A percentile compares a stretch with the other conserved stretches of the same genome.
These are phyloP conservation scores for Maniola hyperantus DNA, from an alignment of 2,888 invertebrate species.

Conservation along the genomic window DNA sequence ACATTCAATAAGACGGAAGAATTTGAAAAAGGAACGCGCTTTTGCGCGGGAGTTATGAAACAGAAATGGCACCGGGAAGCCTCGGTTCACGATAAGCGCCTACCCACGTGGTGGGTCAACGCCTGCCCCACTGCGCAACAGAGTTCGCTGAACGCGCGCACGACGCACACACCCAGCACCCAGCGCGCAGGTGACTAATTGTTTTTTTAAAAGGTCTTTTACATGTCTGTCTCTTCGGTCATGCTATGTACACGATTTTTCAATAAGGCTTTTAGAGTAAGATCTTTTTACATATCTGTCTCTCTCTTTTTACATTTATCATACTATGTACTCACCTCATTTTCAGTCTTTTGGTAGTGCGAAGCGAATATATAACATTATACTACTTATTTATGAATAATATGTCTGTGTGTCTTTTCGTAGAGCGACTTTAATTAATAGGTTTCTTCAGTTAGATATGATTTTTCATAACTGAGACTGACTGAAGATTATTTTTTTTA, in stretches of 20 bases:
- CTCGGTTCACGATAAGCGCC: slow-evolving; percentile 53
- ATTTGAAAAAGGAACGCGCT: slow-evolving; percentile 38
- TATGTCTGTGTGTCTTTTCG: no score
- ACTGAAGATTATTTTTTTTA: no score
- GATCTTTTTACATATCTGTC: slow-evolving; percentile 32
- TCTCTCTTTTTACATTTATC: no score
- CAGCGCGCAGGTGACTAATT: slow-evolving; percentile 66
- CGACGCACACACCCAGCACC: slow-evolving; percentile 40
- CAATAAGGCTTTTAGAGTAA: slow-evolving; percentile 17
- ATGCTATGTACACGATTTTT: slow-evolving; percentile 3
- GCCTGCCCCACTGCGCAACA: slow-evolving; percentile 74
- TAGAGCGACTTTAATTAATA: no score
- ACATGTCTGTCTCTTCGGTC: slow-evolving; percentile 17
- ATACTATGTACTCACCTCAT: background rate
- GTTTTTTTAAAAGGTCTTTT: slow-evolving; percentile 45
- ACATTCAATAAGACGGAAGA: slow-evolving; percentile 1
- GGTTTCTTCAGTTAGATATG: no score
- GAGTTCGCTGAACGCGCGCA: slow-evolving; percentile 68
- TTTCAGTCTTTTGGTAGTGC: background rate
- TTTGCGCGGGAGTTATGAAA: slow-evolving; percentile 45
- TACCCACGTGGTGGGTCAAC: slow-evolving; percentile 79
- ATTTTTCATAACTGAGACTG: no score
- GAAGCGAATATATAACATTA: no score
- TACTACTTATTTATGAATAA: no score
- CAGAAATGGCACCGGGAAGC: slow-evolving; percentile 47